phyloP scores from a whole-genome alignment of 2,888 invertebrate species.

The Drosophila fulvimacula region DNA sequence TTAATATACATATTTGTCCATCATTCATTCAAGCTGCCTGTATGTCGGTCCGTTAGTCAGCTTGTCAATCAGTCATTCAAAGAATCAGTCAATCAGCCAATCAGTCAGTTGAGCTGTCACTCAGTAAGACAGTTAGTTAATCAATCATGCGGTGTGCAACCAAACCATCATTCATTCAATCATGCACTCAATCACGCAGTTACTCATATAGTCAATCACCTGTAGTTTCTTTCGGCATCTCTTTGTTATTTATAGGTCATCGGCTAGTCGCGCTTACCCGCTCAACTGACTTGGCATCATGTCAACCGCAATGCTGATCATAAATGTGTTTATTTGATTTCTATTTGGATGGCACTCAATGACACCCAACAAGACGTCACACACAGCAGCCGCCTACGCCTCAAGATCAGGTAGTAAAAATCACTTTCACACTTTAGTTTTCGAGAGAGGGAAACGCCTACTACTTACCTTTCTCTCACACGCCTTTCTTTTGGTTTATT shows the following conservation, averaged over 20 bases:
- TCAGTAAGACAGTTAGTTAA: no score
- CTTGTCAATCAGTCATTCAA: no score
- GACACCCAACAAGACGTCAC: slow-evolving; percentile 44
- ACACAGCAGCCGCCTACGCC: slow-evolving; percentile 19
- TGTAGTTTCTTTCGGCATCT: no score
- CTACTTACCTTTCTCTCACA: slow-evolving; percentile 26
- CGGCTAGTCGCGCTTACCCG: slow-evolving; percentile 1
- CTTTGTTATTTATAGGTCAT: not conserved
- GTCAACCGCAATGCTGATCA: slow-evolving; percentile 54
- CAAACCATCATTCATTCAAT: no score
- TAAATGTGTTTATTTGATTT: slow-evolving; percentile 75
- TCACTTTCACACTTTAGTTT: slow-evolving; percentile 59
- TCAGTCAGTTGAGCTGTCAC: no score
- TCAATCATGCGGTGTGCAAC: no score
- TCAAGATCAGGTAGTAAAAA: slow-evolving; percentile 76
- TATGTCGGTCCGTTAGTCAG: no score
- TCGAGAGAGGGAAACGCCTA: not conserved
- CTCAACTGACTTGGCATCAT: slow-evolving; percentile 16
- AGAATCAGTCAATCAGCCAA: not conserved
- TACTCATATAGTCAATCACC: no score
- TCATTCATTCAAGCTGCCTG: not conserved
- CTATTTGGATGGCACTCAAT: slow-evolving; percentile 47
- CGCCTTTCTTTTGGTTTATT: slow-evolving; percentile 23
- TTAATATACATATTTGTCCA: not conserved
- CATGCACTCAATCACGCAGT: no score